phyloP scores from a whole-genome alignment of 30 jellyfish, hydroid and myxozoan genomes.

The Cassiopea xamachana region DNA sequence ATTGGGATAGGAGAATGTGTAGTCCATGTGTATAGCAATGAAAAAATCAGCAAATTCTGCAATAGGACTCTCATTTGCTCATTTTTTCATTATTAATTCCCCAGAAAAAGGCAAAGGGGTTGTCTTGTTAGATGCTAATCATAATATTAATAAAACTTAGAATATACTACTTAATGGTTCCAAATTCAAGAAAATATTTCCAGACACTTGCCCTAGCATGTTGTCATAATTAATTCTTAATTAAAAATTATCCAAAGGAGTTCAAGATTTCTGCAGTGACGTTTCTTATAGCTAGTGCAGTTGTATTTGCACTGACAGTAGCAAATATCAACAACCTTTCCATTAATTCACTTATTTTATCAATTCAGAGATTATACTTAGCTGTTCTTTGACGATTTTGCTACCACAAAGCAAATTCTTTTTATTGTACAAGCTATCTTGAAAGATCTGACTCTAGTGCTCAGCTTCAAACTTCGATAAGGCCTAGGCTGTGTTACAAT shows the following conservation, averaged over 20 bases:
- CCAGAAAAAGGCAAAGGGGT: too few species aligned
- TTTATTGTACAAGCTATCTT: too few species aligned
- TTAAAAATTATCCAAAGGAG: constrained; percentile 22
- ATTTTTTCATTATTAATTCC: background rate
- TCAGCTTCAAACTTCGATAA: too few species aligned
- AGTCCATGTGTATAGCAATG: constrained; percentile 68
- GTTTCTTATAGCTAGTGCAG: constrained; percentile 34
- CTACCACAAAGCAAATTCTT: constrained; percentile 1
- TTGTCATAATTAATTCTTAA: constrained; percentile 29
- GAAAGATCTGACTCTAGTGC: too few species aligned
- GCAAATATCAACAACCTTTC: constrained; percentile 39
- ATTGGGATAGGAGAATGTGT: constrained; percentile 57
- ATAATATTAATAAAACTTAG: too few species aligned
- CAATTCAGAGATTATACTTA: constrained; percentile 32
- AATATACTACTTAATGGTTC: too few species aligned
- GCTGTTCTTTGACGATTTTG: constrained; percentile 26
- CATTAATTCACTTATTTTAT: constrained; percentile 19
- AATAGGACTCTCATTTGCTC: constrained; percentile 26
- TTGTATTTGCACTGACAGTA: constrained; percentile 29
- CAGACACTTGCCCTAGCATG: constrained; percentile 55
- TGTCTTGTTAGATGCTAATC: too few species aligned
- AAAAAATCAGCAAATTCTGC: constrained; percentile 25
- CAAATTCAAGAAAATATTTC: background rate
- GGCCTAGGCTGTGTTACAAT: too few species aligned
- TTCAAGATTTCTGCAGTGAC: background rate